These are phyloP conservation scores for Aspidoscelis tigris DNA, from an alignment of 2,113 vertebrate genomes.

Conservation along the genomic window DNA sequence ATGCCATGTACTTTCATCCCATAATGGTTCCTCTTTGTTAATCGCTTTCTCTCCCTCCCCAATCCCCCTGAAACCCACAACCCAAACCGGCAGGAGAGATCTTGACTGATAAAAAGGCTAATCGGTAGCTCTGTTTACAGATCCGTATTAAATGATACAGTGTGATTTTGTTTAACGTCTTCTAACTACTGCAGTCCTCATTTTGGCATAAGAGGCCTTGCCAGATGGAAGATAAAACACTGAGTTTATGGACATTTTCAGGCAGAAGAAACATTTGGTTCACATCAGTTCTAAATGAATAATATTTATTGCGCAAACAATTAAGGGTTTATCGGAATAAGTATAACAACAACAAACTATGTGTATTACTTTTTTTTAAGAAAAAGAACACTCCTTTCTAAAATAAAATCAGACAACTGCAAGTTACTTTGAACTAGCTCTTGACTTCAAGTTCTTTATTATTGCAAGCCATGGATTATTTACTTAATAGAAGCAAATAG, in stretches of 20 bases:
- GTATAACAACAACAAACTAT: slow-evolving; percentile 61
- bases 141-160: slow-evolving; percentile 74
- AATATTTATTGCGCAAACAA: slow-evolving; percentile 73
- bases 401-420: slow-evolving; percentile 38
- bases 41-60: slow-evolving; percentile 65
- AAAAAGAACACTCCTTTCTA: neutral
- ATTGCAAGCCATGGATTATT: slow-evolving; percentile 56
- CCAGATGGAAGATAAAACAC: slow-evolving; percentile 79
- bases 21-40: slow-evolving; percentile 76
- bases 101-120: slow-evolving; percentile 75
- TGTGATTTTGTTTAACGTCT: slow-evolving; percentile 76
- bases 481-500: slow-evolving; percentile 71
- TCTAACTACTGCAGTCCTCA: slow-evolving; percentile 77
- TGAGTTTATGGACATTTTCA: slow-evolving; percentile 70
- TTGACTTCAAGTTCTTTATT: slow-evolving; percentile 45
- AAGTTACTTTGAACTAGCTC: slow-evolving; percentile 50
- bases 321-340: slow-evolving; percentile 67
- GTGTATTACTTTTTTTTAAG: slow-evolving; percentile 65
- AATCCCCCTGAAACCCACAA: slow-evolving; percentile 45
- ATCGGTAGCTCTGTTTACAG: slow-evolving; percentile 70
- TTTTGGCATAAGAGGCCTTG: slow-evolving; percentile 73
- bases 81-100: slow-evolving; percentile 74
- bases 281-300: slow-evolving; percentile 71
- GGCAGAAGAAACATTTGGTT: slow-evolving; percentile 76
- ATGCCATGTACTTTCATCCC: slow-evolving; percentile 75